Evolutionary conservation across 2,113 vertebrate species (phyloP).

Genomic region (Phalacrocorax aristotelis): DNA sequence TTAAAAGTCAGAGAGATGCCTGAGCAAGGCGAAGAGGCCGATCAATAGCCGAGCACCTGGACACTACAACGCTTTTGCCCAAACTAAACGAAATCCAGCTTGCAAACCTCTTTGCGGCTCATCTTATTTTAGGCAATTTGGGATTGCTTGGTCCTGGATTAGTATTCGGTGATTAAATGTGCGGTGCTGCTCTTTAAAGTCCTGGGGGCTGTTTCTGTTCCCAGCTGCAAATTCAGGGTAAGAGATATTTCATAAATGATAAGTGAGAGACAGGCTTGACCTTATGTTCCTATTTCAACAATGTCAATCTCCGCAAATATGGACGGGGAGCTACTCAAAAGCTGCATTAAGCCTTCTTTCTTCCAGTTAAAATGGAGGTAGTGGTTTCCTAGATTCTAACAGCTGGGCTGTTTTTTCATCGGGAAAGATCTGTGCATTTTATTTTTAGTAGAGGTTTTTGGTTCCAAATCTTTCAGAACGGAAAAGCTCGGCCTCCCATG

Average conservation of each 20-base stretch:
- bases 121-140: not conserved
- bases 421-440: not conserved
- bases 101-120: too few species aligned
- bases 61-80: fast-evolving
- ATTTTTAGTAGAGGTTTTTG: not conserved
- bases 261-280: not conserved
- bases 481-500: not conserved
- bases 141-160: not conserved
- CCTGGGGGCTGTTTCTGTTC: not conserved
- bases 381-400: not conserved
- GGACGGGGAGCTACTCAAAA: not conserved
- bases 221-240: not conserved
- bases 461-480: not conserved
- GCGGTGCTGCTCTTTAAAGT: not conserved
- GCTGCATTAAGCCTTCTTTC: not conserved
- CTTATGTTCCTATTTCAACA: not conserved
- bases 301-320: not conserved
- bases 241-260: not conserved
- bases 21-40: not conserved
- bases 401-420: not conserved
- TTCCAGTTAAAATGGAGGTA: not conserved
- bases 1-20: not conserved
- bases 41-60: not conserved
- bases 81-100: not conserved
- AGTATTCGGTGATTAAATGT: not conserved